Evolutionary conservation across 1,140 invertebrate genomes (phyloP).

Genomic region (Ericerus pela): DNA sequence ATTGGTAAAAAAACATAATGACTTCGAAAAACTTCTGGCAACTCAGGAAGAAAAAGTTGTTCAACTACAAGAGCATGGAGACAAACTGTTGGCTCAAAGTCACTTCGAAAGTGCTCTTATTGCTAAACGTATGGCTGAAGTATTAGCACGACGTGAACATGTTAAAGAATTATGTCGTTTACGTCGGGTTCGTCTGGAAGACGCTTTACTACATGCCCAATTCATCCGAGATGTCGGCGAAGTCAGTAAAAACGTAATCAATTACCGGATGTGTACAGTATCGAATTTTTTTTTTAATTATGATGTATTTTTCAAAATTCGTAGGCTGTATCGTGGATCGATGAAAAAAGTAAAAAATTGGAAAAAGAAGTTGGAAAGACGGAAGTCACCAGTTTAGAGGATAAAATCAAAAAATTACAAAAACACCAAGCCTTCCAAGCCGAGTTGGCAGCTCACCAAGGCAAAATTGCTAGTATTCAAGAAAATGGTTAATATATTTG

Average conservation of each 20-base stretch:
- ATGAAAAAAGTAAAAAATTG: conserved; percentile 80
- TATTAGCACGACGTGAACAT: conserved; percentile 50
- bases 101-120: conserved; percentile 90
- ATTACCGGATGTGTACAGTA: background rate
- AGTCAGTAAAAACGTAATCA: conserved; percentile 30
- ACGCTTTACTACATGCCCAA: conserved; percentile 69
- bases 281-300: background rate
- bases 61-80: conserved; percentile 68
- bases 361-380: conserved; percentile 50
- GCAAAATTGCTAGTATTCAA: conserved; percentile 68
- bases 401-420: conserved; percentile 90
- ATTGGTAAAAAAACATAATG: conserved; percentile 78
- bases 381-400: conserved; percentile 60
- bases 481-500: conserved; percentile 34
- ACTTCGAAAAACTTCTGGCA: conserved; percentile 69
- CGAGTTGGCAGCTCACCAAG: conserved; percentile 77
- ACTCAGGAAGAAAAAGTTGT: conserved; percentile 77
- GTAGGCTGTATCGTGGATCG: conserved; percentile 74
- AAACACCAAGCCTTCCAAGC: conserved; percentile 96
- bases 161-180: conserved; percentile 50
- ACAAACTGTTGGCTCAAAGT: conserved; percentile 74
- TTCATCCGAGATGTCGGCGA: conserved; percentile 81
- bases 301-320: conserved; percentile 14
- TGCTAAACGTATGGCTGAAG: conserved; percentile 48
- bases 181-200: conserved; percentile 51